Conservation (phyloP, 2,113 vertebrate genomes). For the Suncus etruscus region DNA sequence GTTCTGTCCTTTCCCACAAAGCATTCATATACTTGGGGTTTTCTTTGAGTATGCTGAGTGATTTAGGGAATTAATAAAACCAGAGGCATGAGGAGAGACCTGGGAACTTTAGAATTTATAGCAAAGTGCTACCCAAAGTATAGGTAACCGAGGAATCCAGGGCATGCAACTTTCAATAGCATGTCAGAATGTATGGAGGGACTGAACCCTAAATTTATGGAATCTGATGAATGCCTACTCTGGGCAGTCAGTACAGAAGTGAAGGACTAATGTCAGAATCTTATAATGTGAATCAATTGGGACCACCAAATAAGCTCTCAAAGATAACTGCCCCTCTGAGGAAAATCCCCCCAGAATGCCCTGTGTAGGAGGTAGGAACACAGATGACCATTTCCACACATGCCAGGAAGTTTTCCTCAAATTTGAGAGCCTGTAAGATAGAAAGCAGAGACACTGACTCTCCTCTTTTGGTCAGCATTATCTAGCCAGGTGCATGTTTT, state of each 20-base stretch:
- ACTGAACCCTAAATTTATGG: background rate
- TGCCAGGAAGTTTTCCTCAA: background rate
- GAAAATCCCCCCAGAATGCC: background rate
- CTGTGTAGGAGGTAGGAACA: background rate
- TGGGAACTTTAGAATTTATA: constrained; percentile 21
- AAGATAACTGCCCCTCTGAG: background rate
- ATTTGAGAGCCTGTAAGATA: background rate
- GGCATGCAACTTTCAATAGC: background rate
- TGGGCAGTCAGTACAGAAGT: background rate
- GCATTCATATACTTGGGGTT: background rate
- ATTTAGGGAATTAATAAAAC: constrained; percentile 4
- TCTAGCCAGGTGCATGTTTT: background rate
- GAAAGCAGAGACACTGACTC: background rate
- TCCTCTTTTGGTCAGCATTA: background rate
- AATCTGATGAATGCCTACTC: background rate
- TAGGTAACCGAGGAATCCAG: background rate
- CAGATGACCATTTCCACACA: background rate
- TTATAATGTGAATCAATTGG: background rate
- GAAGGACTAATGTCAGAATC: background rate
- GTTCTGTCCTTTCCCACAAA: background rate
- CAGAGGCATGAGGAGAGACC: too few relatives aligned
- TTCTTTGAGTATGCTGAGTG: constrained; percentile 15
- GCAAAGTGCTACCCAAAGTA: background rate
- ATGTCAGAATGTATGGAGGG: background rate
- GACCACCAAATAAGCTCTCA: too few relatives aligned